Evolutionary conservation across 2,113 vertebrate genomes (phyloP).

Genomic region (Prionailurus viverrinus): DNA sequence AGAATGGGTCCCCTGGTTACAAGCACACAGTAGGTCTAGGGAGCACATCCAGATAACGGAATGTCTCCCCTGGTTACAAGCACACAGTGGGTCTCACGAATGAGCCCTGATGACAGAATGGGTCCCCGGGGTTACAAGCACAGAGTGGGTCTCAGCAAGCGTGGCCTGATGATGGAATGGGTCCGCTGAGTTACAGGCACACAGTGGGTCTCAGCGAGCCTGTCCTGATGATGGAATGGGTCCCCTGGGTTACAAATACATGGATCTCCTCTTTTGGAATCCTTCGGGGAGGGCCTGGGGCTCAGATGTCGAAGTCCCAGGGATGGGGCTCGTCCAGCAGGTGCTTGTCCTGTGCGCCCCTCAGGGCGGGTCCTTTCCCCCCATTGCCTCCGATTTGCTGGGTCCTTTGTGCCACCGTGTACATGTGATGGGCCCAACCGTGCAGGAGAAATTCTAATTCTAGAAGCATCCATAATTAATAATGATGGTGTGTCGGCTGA

Average conservation of each 20-base stretch:
- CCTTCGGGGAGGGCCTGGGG: background rate
- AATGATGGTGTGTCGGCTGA: accelerated
- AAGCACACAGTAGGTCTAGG: no score
- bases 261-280: accelerated
- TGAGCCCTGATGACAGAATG: accelerated
- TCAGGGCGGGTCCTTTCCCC: accelerated
- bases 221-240: no score
- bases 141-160: no score
- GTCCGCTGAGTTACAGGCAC: accelerated
- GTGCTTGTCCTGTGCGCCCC: background rate
- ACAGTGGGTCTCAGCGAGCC: no score
- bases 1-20: no score
- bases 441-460: background rate
- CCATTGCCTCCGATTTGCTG: background rate
- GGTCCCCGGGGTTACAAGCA: no score
- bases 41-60: no score
- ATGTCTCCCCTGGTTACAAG: no score
- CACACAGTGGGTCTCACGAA: no score
- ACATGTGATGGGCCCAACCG: background rate
- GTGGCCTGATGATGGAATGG: no score
- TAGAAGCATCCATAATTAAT: no score
- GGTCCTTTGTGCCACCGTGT: background rate
- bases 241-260: no score
- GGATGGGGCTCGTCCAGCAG: background rate
- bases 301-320: background rate